Base-by-base conservation (phyloP, 1,140 invertebrate genomes). In the Tachypleus tridentatus region DNA sequence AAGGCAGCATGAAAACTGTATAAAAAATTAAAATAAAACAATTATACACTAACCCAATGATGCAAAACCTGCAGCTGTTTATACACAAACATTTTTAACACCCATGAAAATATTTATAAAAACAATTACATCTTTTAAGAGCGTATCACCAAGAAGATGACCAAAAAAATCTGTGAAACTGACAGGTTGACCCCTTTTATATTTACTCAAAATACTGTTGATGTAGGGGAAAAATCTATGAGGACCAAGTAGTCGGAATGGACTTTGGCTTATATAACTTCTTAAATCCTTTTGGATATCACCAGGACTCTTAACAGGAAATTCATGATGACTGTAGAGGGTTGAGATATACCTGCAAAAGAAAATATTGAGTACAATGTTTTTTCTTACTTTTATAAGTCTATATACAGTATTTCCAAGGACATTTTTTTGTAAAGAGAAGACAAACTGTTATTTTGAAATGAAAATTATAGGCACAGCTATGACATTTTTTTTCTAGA, bases 101-200 rank as follows among this genome's bases (percentile, higher is more conserved):
- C 7, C 52, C 47, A 3, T 10, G 9, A 60, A 29, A 60, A 50
- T 9, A 50, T 60, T 60, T 49, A 60, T 29, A 29, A 29, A 11
- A 6, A 4, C 9, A 69, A 75, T 73, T 75, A 79, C 79, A 59
- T 72, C 74, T 71, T 74, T 76, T 0, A 80, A 63, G 6, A 80
- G 69, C 5, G 77, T 78, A 69, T 80, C 78, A 57, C 79, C 79
- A 10, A 81, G 73, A 58, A 80, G 71, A 66, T 78, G 75, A 9
- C 79, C 79, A 70, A 80, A 81, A 61, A 80, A 78, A 69, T 81
- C 79, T 1, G 79, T 81, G 66, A 80, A 80, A 64, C 76, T 78
- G 51, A 81, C 74, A 49, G 78, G 79, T 59, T 80, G 79, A 3
- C 79, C 79, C 52, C 70, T 70, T 51, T 70, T 71, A 49, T 75